Base-by-base conservation (phyloP, 2,888 invertebrate genomes). In the Lasioglossum figueresi region DNA sequence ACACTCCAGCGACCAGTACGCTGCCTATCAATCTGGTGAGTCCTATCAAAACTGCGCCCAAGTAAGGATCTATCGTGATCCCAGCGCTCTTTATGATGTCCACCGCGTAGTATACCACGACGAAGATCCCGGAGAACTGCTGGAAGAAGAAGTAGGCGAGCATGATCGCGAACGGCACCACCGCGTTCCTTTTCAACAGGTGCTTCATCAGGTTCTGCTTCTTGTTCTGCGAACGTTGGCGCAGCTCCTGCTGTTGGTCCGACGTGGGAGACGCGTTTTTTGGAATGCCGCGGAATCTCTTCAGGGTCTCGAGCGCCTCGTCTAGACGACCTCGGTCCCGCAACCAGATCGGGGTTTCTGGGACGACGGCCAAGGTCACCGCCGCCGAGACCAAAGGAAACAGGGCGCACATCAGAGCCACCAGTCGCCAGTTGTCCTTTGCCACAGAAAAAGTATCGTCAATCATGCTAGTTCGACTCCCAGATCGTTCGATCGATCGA, bases 321-420 rank as follows among this genome's bases (percentile, higher is more conserved):
- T 95, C 95, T 23, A 94, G 87, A 14, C 95, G 94, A 76, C 95
- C 95, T 80, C 95, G 95, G 45, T 95, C 94, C 0, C 95, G 93
- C 27, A 96, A 91, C 96, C 96, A 96, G 6, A 95, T 91, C 0
- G 96, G 96, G 27, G 96, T 96, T 92, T 96, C 96, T 0, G 96
- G 96, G 34, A 96, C 92, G 45, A 95, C 89, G 56, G 95, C 92
- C 5, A 94, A 88, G 4, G 95, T 94, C 71, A 95, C 87, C 1
- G 95, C 85, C 68, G 95, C 93, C 2, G 96, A 94, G 1, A 95
- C 63, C 16, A 95, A 89, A 1, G 96, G 96, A 68, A 96, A 94
- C 0, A 94, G 79, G 34, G 95, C 93, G 76, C 95, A 95, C 63
- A 96, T 92, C 14, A 95, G 87, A 3, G 95, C 95, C 52, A 95